A percentile compares a stretch with the other conserved stretches of the same genome.
phyloP scores from a whole-genome alignment of 2,113 vertebrate genomes.

The Onychostruthus taczanowskii region DNA sequence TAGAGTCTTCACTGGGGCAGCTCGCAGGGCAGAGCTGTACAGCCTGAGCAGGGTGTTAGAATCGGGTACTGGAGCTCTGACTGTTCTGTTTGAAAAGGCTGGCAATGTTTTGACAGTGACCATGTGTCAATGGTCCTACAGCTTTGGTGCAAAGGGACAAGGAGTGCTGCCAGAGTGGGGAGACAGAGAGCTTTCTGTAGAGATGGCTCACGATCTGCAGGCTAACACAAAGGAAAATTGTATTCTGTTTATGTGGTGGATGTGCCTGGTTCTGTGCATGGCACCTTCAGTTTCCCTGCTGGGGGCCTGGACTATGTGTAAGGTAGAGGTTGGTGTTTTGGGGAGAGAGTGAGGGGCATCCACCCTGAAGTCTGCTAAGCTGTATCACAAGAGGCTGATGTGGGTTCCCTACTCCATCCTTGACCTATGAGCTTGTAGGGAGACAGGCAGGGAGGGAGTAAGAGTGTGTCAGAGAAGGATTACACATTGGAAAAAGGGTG shows the following conservation, averaged over 20 bases:
- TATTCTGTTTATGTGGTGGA: neutral
- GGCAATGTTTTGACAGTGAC: neutral
- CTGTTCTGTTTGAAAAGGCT: neutral
- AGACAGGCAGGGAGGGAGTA: neutral
- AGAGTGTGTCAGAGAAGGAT: neutral
- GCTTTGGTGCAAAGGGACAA: neutral
- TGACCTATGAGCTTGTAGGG: neutral
- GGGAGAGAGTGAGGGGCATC: neutral
- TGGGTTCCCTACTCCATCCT: neutral
- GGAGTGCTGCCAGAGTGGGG: neutral
- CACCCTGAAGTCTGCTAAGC: neutral
- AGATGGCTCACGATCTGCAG: neutral
- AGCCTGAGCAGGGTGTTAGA: neutral
- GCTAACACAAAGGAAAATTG: neutral
- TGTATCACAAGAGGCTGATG: neutral
- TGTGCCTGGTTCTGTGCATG: neutral
- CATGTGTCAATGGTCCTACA: neutral
- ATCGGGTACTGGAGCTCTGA: neutral
- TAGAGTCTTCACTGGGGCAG: neutral
- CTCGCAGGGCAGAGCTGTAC: neutral
- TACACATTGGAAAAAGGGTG: neutral
- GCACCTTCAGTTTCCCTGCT: neutral
- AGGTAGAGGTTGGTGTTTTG: neutral
- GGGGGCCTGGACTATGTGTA: neutral
- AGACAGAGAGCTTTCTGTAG: slow-evolving; percentile 4